Base-by-base conservation (phyloP, 2,113 vertebrate species). In the Setophaga coronata region DNA sequence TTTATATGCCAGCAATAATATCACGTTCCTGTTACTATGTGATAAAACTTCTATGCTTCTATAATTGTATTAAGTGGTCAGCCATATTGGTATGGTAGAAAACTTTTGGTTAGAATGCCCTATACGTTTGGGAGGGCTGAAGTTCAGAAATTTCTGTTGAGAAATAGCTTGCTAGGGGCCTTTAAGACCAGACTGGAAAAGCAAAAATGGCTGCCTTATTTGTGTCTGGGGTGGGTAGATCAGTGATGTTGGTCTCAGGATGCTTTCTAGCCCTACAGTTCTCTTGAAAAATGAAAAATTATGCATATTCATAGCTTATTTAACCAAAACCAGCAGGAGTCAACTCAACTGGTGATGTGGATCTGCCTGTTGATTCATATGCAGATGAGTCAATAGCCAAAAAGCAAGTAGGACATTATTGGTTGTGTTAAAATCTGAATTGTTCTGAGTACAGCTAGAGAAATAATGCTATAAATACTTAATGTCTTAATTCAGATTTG, bases 391-490 rank as follows among this genome's bases (percentile, higher is more conserved):
- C 33, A 93, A 72, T 61, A 70, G 36, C 34, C 42, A 85, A 65
- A 76, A 91, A 90, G 7, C 23, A 88, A 83, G 70, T 36, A 33
- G 10, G 47, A 33, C 4, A 0, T 65, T 72, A 87, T 24, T 76
- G 36, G 58, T 31, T 66, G 16, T 38, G 23, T 81, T 92, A 83
- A 89, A 84, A 90, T 90, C 19, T 56, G 54, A 61, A 56, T 80
- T 66, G 28, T 38, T 91, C 62, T 70, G 79, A 79, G 65, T 74
- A 29, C 14, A 48, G 38, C 31, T 48, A 40, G n/a, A 89, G 40
- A 84, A 91, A 56, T 82, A 79, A 87, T 2, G 10, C 40, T 76
- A 78, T 94, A 94, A 94, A 93, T 94, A 82, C 51, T 64, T 96
- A 81, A 89, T 78, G 45, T 82, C 54, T 93, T 94, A 87, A 91